Base-by-base conservation (phyloP, 2,888 invertebrate genomes). In the Hirudinaria manillensis region DNA sequence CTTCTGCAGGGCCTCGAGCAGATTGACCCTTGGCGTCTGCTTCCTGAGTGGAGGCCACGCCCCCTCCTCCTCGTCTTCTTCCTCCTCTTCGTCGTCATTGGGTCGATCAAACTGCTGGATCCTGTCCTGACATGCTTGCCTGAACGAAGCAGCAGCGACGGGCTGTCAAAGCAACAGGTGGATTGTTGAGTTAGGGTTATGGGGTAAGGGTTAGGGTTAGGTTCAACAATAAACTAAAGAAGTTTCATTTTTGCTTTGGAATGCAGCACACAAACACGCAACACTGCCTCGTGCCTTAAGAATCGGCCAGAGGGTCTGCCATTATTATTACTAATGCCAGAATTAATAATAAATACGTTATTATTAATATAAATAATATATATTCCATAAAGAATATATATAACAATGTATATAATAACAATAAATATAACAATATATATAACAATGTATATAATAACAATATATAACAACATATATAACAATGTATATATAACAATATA, bases 81-180 rank as follows among this genome's bases (percentile, higher is more conserved):
- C 84, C 85, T 85, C 81, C 75, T 85, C 84, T 75, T 85, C 86
- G 80, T 86, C 86, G 78, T 84, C 84, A 76, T 85, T 85, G 38
- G 83, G 81, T 75, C 83, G 84, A 78, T 84, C 84, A 79, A 85
- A 84, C 76, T 83, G 84, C 77, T 83, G 84, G 53, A 84, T 82
- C 66, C 83, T 80, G 77, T 85, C 84, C 76, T 85, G 84, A 82
- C 87, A 87, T 72, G 89, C 88, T 83, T 89, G 89, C 81, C 89
- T 89, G 84, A 90, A 90, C 82, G 89, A 84, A 27, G 77, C 73
- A 77, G 89, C 89, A 24, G 78, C 76, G 27, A 76, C 75, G 4
- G 79, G 72, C 79, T 79, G 73, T 76, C 32, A 68, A 38, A 13
- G n/a, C n/a, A n/a, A n/a, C n/a, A 55, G 51, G 34, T 21, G 27